Evolutionary conservation across 1,140 invertebrate species (phyloP), one percentile per base, ranked within the genome.

Genomic region (Drosophila oshimai): DNA sequence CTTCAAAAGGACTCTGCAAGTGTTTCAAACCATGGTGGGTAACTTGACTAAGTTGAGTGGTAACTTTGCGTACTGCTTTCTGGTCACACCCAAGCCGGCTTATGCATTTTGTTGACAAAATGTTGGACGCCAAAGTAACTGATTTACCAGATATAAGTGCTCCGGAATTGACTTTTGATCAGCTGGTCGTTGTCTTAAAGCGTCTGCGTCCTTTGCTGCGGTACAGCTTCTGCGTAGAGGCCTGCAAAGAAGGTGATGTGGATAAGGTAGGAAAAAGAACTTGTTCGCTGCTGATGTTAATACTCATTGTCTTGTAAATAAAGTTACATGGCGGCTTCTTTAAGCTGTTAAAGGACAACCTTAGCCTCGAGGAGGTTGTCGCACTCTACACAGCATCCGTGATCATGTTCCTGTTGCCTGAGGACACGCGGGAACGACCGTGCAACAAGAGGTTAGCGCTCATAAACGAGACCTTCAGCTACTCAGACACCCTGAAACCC

Each of bases 401-500:
- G 10, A 28, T 47, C 29, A 12, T 86, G 17, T 29, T 79, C 1
- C 22, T 86, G 6, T 7, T 75, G 3, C 29, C 10, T 1, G 24
- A 70, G 33, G 12, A 36, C 1, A 18, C 42, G 5, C 15, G n/a
- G n/a, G 29, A 15, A 20, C 41, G 24, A 6, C 34, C 24, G 4
- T 46, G 6, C 18, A 44, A 37, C 39, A 20, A 39, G 0, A 36
- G 60, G 1, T 31, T 86, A 0, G 69, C 83, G 15, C 49, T 83
- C 0, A 17, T 83, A 6, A 83, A 78, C 28, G 58, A 68, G 4
- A 45, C 74, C 17, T 77, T 83, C 7, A 83, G 61, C 33, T 83
- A 83, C 37, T 74, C 73, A 0, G 78, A 83, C 44, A 83, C 64
- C n/a, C 39, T 83, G 4, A 83, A 83, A 22, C 78, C 78, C 12